Percentiles rank a stretch among this genome's conserved stretches.
Evolutionary conservation across 2,113 vertebrate species (phyloP).

Genomic region (Perca schrenkii): DNA sequence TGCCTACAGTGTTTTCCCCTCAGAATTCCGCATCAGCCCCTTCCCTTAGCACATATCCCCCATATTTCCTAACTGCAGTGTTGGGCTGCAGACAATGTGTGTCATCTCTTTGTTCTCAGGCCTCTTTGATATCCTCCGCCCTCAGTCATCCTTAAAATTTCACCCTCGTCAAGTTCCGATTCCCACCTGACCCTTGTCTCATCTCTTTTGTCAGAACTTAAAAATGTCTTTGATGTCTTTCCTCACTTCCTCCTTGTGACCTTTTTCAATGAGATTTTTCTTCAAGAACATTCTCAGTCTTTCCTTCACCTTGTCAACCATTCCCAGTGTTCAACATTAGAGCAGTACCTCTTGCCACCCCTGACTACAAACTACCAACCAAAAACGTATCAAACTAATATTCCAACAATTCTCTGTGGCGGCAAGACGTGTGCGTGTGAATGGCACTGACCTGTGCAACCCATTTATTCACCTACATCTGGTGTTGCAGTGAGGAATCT

Average conservation of each 20-base stretch:
- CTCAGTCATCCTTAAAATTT: constrained; percentile 71
- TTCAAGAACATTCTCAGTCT: constrained; percentile 24
- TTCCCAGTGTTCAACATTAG: constrained; percentile 47
- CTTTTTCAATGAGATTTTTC: constrained; percentile 44
- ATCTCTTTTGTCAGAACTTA: constrained; percentile 58
- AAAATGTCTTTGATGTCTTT: constrained; percentile 71
- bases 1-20: constrained; percentile 51
- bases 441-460: constrained; percentile 32
- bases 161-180: constrained; percentile 60
- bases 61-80: constrained; percentile 43
- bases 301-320: constrained; percentile 34
- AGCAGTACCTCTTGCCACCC: constrained; percentile 67
- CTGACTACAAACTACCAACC: constrained; percentile 64
- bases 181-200: constrained; percentile 55
- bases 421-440: constrained; percentile 39
- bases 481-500: constrained; percentile 37
- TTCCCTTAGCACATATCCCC: constrained; percentile 53
- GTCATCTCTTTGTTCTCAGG: constrained; percentile 82
- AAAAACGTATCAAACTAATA: constrained; percentile 65
- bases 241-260: constrained; percentile 30
- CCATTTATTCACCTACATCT: constrained; percentile 25
- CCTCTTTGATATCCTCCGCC: constrained; percentile 76
- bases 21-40: constrained; percentile 44
- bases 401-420: constrained; percentile 36
- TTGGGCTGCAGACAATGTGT: constrained; percentile 58